Conservation (phyloP, 2,888 invertebrate species). For the Calameuta pallipes region DNA sequence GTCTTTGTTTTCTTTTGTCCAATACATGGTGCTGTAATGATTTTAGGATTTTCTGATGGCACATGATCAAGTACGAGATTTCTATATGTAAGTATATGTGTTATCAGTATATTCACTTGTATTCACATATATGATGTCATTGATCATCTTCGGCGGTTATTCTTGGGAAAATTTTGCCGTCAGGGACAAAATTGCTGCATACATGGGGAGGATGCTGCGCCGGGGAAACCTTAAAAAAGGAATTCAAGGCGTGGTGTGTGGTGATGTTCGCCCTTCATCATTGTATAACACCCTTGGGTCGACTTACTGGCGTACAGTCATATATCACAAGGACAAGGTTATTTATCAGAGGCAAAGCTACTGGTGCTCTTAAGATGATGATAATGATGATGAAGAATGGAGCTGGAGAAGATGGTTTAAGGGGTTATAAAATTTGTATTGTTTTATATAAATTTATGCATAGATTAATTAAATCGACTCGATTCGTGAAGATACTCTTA, state of each 20-base stretch:
- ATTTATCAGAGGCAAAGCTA: background rate
- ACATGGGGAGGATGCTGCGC: background rate
- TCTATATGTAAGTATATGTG: background rate
- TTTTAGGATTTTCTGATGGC: background rate
- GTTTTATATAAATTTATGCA: background rate
- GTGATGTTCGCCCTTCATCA: background rate
- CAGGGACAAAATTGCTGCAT: background rate
- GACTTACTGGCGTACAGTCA: background rate
- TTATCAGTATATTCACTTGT: background rate
- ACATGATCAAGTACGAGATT: background rate
- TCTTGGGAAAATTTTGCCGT: background rate
- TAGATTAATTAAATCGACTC: background rate
- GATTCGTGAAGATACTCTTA: background rate
- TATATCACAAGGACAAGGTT: background rate
- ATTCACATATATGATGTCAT: background rate
- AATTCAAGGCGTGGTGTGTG: background rate
- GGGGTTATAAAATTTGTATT: background rate
- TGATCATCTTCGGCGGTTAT: background rate
- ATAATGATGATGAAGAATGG: background rate
- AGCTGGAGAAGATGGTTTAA: background rate
- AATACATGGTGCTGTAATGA: too few relatives aligned
- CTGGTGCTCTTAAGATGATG: background rate
- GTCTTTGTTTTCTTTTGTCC: too few relatives aligned
- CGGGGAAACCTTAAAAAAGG: background rate
- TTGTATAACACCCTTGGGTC: background rate